Conservation (phyloP, 2,113 vertebrate species). For the Oreotrochilus melanogaster region DNA sequence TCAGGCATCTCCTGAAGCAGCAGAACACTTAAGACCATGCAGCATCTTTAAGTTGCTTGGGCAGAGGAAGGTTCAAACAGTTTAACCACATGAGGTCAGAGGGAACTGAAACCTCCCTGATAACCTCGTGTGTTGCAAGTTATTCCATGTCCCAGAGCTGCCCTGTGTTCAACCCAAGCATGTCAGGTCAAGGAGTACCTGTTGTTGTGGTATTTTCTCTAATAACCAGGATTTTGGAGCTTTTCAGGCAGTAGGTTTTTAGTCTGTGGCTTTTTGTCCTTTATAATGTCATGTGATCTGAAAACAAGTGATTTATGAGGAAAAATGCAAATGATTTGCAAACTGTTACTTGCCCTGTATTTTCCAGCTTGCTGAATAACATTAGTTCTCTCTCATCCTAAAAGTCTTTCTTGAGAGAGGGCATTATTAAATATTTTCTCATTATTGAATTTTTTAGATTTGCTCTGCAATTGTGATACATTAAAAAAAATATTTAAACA, state of each 20-base stretch:
- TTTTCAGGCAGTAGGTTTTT: background rate
- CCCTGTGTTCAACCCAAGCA: background rate
- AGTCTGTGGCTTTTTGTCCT: background rate
- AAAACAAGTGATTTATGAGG: background rate
- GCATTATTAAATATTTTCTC: background rate
- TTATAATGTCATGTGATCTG: too few relatives aligned
- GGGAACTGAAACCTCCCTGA: background rate
- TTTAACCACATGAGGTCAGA: fast-evolving
- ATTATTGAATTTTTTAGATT: background rate
- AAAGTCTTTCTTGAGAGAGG: background rate
- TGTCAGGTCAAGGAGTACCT: background rate
- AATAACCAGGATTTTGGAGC: background rate
- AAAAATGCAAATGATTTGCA: background rate
- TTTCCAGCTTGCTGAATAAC: background rate
- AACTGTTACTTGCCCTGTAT: background rate
- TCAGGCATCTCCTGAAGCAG: background rate
- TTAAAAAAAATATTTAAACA: too few relatives aligned
- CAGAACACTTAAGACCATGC: background rate
- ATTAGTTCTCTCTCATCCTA: background rate
- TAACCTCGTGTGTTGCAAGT: fast-evolving
- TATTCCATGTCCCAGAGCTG: background rate
- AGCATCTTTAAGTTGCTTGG: background rate
- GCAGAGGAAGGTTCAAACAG: fast-evolving
- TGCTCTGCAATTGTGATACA: background rate
- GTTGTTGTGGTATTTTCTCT: background rate